phyloP scores from a whole-genome alignment of 2,113 vertebrate genomes.

The Dicentrarchus labrax region DNA sequence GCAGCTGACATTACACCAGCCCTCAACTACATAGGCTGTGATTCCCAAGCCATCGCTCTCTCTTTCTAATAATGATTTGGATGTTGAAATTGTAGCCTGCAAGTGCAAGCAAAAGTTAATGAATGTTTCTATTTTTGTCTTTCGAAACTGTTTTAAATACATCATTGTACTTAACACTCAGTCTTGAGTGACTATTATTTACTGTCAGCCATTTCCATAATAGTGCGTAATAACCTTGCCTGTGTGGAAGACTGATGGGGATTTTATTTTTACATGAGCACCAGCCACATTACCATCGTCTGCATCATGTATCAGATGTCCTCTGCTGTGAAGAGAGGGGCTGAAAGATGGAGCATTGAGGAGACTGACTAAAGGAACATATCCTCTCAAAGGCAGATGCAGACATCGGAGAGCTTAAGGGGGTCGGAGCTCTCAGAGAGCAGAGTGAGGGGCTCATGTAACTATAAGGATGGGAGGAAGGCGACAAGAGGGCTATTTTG shows the following conservation, averaged over 20 bases:
- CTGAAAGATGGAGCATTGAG: constrained; percentile 51
- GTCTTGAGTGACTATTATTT: constrained; percentile 57
- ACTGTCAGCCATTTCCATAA: constrained; percentile 55
- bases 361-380: constrained; percentile 37
- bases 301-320: constrained; percentile 72
- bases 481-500: not conserved
- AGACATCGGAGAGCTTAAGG: constrained; percentile 52
- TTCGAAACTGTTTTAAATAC: constrained; percentile 33
- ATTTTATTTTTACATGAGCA: constrained; percentile 80
- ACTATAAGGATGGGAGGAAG: constrained; percentile 3
- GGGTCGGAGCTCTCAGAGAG: constrained; percentile 29
- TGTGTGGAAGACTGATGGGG: constrained; percentile 55
- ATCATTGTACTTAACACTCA: constrained; percentile 38
- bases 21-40: constrained; percentile 34
- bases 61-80: constrained; percentile 27
- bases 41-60: constrained; percentile 1
- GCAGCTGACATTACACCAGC: constrained; percentile 46
- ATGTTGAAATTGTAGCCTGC: constrained; percentile 23
- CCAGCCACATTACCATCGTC: constrained; percentile 59
- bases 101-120: constrained; percentile 24
- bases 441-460: constrained; percentile 40
- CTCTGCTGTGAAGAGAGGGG: constrained; percentile 23
- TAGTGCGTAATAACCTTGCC: constrained; percentile 65
- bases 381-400: constrained; percentile 57
- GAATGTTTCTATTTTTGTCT: constrained; percentile 52